Base-by-base conservation (phyloP, 2,113 vertebrate species). In the Felis chaus region DNA sequence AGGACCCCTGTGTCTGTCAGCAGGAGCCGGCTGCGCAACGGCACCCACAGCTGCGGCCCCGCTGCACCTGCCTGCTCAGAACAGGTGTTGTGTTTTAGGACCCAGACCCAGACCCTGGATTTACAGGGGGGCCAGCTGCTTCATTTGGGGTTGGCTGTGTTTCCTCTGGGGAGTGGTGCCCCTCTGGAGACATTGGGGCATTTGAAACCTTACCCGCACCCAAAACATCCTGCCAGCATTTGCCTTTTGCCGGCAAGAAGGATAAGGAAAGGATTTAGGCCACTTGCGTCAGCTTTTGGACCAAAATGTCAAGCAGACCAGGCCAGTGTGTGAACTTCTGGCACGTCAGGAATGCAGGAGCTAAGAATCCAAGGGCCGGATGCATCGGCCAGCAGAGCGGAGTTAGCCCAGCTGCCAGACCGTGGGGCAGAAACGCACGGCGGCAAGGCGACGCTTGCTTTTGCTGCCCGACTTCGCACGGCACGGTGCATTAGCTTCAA, bases 71-170 rank as follows among this genome's bases (percentile, higher is more conserved):
- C 50, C 53, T 18, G 3, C 36, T 57, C 31, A 41, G 16, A 85
- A 97, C 97, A 97, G 98, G 94, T 97, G 97, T 7, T 90, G 23
- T 69, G 57, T 33, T 95, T 80, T 91, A 87, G 92, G 92, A 82
- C 71, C 45, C 71, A n/a, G 19, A 21, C 57, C 85, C 50, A 63
- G 45, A 93, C 91, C 27, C 65, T 94, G 93, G 91, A 41, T 68
- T 96, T 84, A 68, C 12, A 29, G 53, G 31, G 71, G 18, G 65
- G 4, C 2, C 96, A 88, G 88, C 81, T 97, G 96, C 48, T 86
- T 31, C 7, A 7, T 65, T 63, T 48, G 18, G 16, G 19, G 55
- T 13, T 71, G 76, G 3, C 55, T 55, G 25, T 14, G 76, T 96
- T 68, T 78, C 13, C 53, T 85, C 68, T 74, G 11, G 8, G 27